Percentiles rank a stretch among this genome's conserved stretches.
Evolutionary conservation across 2,113 vertebrate species (phyloP).

Genomic region (Oxyruncus cristatus): DNA sequence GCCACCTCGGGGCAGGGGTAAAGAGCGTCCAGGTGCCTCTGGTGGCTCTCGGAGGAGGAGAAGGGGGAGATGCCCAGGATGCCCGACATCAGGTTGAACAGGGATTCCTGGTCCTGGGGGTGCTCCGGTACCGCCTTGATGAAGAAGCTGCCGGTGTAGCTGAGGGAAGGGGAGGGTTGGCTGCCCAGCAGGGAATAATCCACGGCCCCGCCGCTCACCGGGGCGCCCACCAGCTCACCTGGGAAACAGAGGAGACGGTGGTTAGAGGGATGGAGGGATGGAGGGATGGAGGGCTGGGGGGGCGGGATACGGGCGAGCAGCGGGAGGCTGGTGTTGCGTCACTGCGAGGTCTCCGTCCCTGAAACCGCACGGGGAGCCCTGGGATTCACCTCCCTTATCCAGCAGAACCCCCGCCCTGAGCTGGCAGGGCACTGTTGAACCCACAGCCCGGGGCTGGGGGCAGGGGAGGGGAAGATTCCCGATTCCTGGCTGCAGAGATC

Average conservation of each 20-base stretch:
- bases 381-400: neutral
- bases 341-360: neutral
- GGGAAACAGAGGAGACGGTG: neutral
- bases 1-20: constrained; percentile 69
- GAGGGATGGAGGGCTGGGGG: neutral
- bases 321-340: neutral
- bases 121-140: constrained; percentile 91
- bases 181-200: constrained; percentile 86
- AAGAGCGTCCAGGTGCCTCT: constrained; percentile 71
- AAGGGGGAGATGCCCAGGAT: constrained; percentile 92
- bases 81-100: constrained; percentile 96
- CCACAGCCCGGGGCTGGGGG: neutral
- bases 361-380: neutral
- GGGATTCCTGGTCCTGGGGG: constrained; percentile 90
- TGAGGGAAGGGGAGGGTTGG: constrained; percentile 85
- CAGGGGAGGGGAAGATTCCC: neutral
- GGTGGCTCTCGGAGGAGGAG: constrained; percentile 80
- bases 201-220: constrained; percentile 76
- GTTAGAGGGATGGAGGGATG: neutral
- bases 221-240: constrained; percentile 84
- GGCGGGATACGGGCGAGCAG: neutral
- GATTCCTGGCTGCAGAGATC: neutral
- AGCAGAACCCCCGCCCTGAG: neutral
- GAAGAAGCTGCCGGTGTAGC: constrained; percentile 97
- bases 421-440: accelerated